Evolutionary conservation across 2,888 invertebrate genomes (phyloP), one percentile per base, ranked within the genome.

Genomic region (Zygothrica quintamaculata): DNA sequence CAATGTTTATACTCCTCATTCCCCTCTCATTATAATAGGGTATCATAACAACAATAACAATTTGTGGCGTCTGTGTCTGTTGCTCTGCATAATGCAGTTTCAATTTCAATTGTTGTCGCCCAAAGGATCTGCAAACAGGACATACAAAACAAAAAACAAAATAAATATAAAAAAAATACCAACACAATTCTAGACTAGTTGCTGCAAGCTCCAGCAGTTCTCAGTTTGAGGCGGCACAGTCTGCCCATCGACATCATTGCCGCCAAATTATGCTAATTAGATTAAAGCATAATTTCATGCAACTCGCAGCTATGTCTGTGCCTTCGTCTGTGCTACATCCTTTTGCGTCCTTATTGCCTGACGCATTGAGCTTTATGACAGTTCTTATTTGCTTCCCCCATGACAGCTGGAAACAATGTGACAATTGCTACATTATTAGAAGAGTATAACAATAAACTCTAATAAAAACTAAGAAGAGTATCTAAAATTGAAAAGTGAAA

Each of bases 221-320:
- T 16, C 39, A 25, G 47, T 62, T 48, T 40, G 33, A 40, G 42
- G 42, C 36, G 46, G 16, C 61, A 40, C 66, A 34, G 33, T 60
- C n/a, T n/a, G 61, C 66, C 50, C 70, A 66, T 70, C 59, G 57
- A 53, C 67, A 65, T 68, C 77, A 67, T 66, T 65, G 79, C 79
- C 74, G 84, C 77, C 75, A 80, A 87, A 84, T 85, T 85, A 85
- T 87, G 87, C 85, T 85, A 87, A 85, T 87, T 87, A 87, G 86
- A 85, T 85, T 87, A 77, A 78, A 87, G 84, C 74, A 87, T 87
- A 85, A 85, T 86, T 87, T 86, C 77, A 80, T 87, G 77, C 78
- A 86, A 78, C 78, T 86, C 80, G 68, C 86, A 74, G 68, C 56
- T 69, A 34, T 39, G 74, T 70, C 71, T 9, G 39, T 18, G 56